Evolutionary conservation across 2,888 invertebrate genomes (phyloP).

Genomic region (Xylophagus ater): DNA sequence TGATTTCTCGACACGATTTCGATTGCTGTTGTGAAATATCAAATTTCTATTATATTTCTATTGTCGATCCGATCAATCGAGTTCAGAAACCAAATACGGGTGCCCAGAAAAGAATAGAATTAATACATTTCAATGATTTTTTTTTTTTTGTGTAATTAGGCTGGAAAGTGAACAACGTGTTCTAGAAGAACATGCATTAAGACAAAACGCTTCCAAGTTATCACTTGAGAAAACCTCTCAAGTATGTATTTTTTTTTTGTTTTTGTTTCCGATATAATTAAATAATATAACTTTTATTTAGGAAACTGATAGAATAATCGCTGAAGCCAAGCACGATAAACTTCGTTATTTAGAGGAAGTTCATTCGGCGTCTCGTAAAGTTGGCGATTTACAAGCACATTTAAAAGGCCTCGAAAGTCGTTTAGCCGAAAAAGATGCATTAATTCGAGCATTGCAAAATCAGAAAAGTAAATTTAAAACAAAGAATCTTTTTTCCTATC

Average conservation of each 20-base stretch:
- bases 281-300: slow-evolving; percentile 38
- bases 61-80: too few species aligned
- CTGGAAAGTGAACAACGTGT: slow-evolving; percentile 74
- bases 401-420: slow-evolving; percentile 78
- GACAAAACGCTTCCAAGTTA: slow-evolving; percentile 72
- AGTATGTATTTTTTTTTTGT: slow-evolving; percentile 7
- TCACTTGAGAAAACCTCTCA: slow-evolving; percentile 39
- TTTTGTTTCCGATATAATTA: slow-evolving; percentile 9
- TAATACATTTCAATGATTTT: too few species aligned
- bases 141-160: slow-evolving; percentile 36
- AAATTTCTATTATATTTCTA: too few species aligned
- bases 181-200: slow-evolving; percentile 65
- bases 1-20: too few species aligned
- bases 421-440: slow-evolving; percentile 78
- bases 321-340: slow-evolving; percentile 75
- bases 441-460: slow-evolving; percentile 79
- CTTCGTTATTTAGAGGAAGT: slow-evolving; percentile 82
- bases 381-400: slow-evolving; percentile 78
- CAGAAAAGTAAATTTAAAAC: slow-evolving; percentile 37
- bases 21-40: too few species aligned
- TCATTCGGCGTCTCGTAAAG: slow-evolving; percentile 71
- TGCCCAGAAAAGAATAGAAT: neutral
- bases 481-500: too few species aligned
- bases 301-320: slow-evolving; percentile 73
- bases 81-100: too few species aligned